Evolutionary conservation across 2,888 invertebrate genomes (phyloP), one percentile per base, ranked within the genome.

Genomic region (Lasioglossum villosulum): DNA sequence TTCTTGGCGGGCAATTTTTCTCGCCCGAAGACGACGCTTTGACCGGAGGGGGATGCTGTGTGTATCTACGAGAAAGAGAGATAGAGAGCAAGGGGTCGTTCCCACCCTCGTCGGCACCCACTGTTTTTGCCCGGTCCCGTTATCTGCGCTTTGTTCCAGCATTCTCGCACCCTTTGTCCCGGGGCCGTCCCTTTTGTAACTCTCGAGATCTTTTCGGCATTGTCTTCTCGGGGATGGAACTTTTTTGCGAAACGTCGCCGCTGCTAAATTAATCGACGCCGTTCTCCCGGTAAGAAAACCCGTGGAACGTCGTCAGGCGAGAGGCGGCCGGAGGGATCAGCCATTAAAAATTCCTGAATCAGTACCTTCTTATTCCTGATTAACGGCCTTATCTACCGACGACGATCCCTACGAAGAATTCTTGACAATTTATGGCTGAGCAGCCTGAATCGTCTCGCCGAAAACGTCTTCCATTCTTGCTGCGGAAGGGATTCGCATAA

Each of bases 71-170:
- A 34, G 19, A 19, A 6, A 66, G 4, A 34, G 16, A 27, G 34
- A 10, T 8, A 34, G 66, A 23, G 80, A 82, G 68, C 76, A 81
- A 76, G 74, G 78, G 78, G 30, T 66, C 83, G 37, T 78, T 75
- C 77, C 75, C 63, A 45, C 79, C 75, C 74, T 68, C 82, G 75
- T 80, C 79, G 34, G 80, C 82, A 72, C 76, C 79, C 84, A 78
- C 84, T 93, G 93, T 94, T 94, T 94, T 94, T 93, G 91, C 91
- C 91, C 68, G 37, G 90, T 90, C 90, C 92, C 92, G 93, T 93
- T 94, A 94, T 94, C 94, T 93, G 83, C 87, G 89, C 93, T 94
- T 94, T 95, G 94, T 94, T 93, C 94, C 92, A 92, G 81, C 90
- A 88, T 88, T 91, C 91, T 89, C 91, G 91, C 92, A 90, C 91